These are phyloP conservation scores for Anthophora plumipes DNA, from an alignment of 2,888 invertebrate species.

Conservation along the genomic window DNA sequence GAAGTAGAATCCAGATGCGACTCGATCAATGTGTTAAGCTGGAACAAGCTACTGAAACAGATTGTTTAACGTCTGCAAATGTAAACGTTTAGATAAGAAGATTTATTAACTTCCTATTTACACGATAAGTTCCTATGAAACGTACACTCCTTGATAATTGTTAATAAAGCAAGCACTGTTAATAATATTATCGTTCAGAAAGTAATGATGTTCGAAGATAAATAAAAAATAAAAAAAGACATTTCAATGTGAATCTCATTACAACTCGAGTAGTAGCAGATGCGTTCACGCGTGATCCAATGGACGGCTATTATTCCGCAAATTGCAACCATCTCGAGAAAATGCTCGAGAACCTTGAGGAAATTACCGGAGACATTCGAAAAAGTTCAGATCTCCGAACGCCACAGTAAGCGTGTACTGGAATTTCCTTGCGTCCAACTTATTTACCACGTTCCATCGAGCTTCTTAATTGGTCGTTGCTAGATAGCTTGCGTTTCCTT, in stretches of 20 bases:
- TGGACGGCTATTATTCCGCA: conserved; percentile 18
- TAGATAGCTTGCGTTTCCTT: conserved; percentile 54
- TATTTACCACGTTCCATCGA: conserved; percentile 52
- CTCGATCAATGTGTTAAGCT: not conserved
- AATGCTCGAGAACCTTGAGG: conserved; percentile 6
- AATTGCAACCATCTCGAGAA: conserved; percentile 25
- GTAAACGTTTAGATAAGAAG: not conserved
- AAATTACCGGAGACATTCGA: conserved; percentile 48
- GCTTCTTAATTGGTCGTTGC: conserved; percentile 55
- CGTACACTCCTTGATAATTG: not conserved
- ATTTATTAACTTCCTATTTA: not conserved
- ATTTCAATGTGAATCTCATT: conserved; percentile 4
- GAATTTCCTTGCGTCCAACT: conserved; percentile 63
- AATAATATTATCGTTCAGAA: not conserved
- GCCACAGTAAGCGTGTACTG: conserved; percentile 23
- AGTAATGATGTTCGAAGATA: not conserved
- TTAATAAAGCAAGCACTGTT: not conserved
- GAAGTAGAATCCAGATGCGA: not conserved
- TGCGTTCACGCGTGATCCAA: conserved; percentile 10
- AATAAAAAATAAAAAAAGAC: not conserved
- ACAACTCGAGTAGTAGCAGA: not conserved
- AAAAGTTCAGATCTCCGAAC: conserved; percentile 27
- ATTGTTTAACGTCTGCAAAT: not conserved
- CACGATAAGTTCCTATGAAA: not conserved
- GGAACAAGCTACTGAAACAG: not conserved